Base-by-base conservation (phyloP, 64 coral and sea anemone genomes). In the Stichodactyla helianthus region DNA sequence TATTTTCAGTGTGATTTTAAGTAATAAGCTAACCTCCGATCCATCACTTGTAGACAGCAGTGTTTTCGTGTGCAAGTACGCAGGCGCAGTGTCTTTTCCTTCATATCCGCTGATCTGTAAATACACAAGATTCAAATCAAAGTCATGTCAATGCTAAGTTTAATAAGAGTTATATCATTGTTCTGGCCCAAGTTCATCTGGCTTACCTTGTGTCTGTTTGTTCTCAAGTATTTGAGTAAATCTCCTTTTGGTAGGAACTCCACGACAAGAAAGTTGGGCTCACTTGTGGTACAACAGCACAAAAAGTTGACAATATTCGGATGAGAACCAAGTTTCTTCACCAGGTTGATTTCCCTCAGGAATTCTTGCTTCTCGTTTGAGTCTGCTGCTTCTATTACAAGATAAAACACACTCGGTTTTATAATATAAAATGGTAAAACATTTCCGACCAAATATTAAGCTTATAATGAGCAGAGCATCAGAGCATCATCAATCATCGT, bases 171-270 rank as follows among this genome's bases (percentile, higher is more conserved):
- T 3, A 44, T 44, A 44, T 31, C 1, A 31, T 44, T 44, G 35
- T 44, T 44, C 59, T 18, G 13, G 9, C 16, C 14, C 0, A 62
- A 5, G 5, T 18, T 17, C 59, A 67, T 61, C 11, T 59, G 20
- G 14, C 63, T 51, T 86, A 86, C 85, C 85, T 87, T 87, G 7
- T 70, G 19, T 77, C 85, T 53, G 44, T 71, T 17, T 55, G 19
- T 74, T 56, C 85, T 87, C 52, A 87, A 59, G 18, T 87, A 87
- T 11, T 67, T 54, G 11, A 87, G 67, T 20, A 87, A 57, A 63
- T 87, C 85, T 20, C 85, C 85, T 35, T 87, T 71, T 15, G 85
- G 51, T 25, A 74, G n/a, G 16, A 74, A 87, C 85, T 87, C 85
- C 65, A 87, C 85, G 6, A 87, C 23, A 16, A 87, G 85, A 20